These are phyloP conservation scores for Sminthurides aquaticus DNA, from an alignment of 2,888 invertebrate species.

Conservation along the genomic window DNA sequence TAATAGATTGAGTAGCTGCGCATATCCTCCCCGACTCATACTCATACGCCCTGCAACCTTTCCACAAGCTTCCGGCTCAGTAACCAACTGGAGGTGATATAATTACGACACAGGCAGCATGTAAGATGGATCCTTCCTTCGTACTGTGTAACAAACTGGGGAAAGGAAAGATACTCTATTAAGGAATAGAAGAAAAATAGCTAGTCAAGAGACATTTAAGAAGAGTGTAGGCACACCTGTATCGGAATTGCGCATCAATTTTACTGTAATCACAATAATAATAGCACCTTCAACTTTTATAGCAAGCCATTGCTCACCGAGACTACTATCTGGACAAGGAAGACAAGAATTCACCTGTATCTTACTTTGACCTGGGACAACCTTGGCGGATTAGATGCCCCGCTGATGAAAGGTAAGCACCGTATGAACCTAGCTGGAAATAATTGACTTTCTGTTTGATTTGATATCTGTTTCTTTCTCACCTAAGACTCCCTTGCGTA, in stretches of 20 bases:
- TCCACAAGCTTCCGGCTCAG: no score
- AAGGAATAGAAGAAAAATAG: no score
- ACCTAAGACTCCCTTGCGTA: no score
- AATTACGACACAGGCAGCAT: no score
- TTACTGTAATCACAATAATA: not conserved
- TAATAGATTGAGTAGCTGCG: not conserved
- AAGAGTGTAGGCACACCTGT: not conserved
- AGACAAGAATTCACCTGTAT: slow-evolving; percentile 28
- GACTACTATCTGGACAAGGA: slow-evolving; percentile 41
- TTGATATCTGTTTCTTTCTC: no score
- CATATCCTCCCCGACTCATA: no score
- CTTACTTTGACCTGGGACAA: slow-evolving; percentile 33
- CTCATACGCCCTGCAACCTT: no score
- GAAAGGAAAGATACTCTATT: no score
- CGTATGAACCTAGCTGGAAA: not conserved
- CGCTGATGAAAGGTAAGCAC: slow-evolving; percentile 35
- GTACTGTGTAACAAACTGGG: no score
- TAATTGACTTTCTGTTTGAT: not conserved
- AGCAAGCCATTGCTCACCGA: slow-evolving; percentile 32
- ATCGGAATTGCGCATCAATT: slow-evolving; percentile 1
- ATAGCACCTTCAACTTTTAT: slow-evolving; percentile 11
- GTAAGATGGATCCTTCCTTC: no score
- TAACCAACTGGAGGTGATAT: no score
- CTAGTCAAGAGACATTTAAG: not conserved
- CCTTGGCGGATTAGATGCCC: slow-evolving; percentile 38